These are phyloP conservation scores for Ceratosolen solmsi DNA, from an alignment of 1,140 invertebrate species.

Conservation along the genomic window DNA sequence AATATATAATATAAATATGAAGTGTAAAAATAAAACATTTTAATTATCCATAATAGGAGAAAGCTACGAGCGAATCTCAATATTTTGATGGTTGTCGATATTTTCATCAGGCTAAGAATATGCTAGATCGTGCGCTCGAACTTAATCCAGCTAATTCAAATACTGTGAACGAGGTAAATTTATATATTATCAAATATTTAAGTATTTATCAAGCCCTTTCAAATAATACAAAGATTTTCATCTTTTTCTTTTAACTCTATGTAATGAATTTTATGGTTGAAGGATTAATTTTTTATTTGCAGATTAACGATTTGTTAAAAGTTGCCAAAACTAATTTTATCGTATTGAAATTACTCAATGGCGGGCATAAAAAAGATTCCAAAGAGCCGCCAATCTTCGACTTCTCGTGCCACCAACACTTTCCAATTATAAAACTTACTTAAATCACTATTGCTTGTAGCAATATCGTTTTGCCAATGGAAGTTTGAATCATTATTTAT, in stretches of 20 bases:
- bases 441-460: conserved; percentile 55
- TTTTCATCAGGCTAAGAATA: conserved; percentile 90
- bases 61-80: conserved; percentile 65
- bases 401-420: conserved; percentile 90
- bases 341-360: conserved; percentile 91
- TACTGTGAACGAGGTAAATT: conserved; percentile 85
- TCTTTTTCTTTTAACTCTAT: no score
- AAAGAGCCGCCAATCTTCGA: conserved; percentile 90
- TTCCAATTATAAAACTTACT: conserved; percentile 88
- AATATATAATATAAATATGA: background rate
- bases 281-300: conserved; percentile 61
- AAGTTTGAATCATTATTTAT: conserved; percentile 57
- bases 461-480: conserved; percentile 15
- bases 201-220: conserved; percentile 29
- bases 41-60: conserved; percentile 62
- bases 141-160: conserved; percentile 76
- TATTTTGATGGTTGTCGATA: conserved; percentile 90
- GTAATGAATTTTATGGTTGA: background rate
- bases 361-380: conserved; percentile 91
- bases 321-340: conserved; percentile 96
- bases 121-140: conserved; percentile 80
- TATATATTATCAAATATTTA: conserved; percentile 55
- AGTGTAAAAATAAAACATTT: conserved; percentile 3
- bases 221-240: no score
- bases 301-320: conserved; percentile 89